Percentiles rank a stretch among this genome's conserved stretches.
phyloP scores from a whole-genome alignment of 1,140 invertebrate species.

The Rhopalosiphum maidis region DNA sequence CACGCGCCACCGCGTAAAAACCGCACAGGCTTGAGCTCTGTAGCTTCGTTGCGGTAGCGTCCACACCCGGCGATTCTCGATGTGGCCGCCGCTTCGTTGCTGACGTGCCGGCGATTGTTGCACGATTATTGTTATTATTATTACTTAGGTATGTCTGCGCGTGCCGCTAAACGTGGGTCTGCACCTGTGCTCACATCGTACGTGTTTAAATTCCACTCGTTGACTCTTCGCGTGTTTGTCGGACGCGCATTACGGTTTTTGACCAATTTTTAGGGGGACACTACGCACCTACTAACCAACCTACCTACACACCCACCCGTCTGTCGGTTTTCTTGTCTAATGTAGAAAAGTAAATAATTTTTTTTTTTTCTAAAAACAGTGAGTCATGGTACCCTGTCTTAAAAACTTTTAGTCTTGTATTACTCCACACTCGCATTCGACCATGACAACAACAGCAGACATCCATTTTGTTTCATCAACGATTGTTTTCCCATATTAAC shows the following conservation, averaged over 20 bases:
- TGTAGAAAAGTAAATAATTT: background rate
- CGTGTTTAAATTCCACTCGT: constrained; percentile 39
- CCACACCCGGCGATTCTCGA: background rate
- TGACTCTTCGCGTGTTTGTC: background rate
- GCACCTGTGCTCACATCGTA: constrained; percentile 37
- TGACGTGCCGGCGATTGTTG: background rate
- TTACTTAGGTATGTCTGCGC: background rate
- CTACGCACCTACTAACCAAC: background rate
- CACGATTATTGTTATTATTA: background rate
- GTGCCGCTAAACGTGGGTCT: background rate
- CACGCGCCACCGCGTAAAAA: background rate
- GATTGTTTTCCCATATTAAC: background rate
- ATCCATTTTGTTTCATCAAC: background rate
- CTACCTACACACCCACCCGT: background rate
- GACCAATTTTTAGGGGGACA: background rate
- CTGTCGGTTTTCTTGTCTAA: background rate
- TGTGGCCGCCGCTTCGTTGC: background rate
- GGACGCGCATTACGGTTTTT: background rate
- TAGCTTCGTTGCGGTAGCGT: background rate
- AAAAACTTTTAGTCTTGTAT: background rate
- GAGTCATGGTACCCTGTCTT: background rate
- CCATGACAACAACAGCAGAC: background rate
- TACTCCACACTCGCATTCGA: background rate
- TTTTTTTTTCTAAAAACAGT: background rate
- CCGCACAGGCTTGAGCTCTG: background rate